Evolutionary conservation across 2,797 vertebrate species (phyloP).

Genomic region (Phataginus tricuspis): DNA sequence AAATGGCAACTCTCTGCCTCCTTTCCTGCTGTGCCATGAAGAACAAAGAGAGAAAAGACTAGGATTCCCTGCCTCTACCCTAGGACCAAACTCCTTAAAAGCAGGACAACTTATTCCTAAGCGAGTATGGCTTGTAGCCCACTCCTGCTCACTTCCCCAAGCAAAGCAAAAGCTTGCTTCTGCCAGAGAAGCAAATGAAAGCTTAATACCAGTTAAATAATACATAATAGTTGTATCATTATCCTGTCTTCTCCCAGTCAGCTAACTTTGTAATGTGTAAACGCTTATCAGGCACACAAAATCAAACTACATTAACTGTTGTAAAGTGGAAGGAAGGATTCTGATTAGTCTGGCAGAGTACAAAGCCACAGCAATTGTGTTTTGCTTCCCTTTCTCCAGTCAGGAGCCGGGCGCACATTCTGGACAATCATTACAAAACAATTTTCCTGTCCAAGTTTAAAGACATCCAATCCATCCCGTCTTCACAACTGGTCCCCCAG

Average conservation of each 20-base stretch:
- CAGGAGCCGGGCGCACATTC: not conserved
- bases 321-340: not conserved
- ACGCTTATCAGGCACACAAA: not conserved
- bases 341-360: not conserved
- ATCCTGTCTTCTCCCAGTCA: not conserved
- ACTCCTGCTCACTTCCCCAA: not conserved
- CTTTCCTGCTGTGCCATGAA: not conserved
- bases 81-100: not conserved
- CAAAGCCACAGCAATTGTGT: not conserved
- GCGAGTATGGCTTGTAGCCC: not conserved
- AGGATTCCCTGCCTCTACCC: not conserved
- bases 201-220: slow-evolving; percentile 53
- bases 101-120: not conserved
- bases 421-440: not conserved
- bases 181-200: slow-evolving; percentile 49
- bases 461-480: not conserved
- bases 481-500: not conserved
- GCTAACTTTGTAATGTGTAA: slow-evolving; percentile 22
- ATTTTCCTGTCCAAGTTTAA: not conserved
- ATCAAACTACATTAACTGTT: not conserved
- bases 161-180: slow-evolving; percentile 35
- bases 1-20: not conserved
- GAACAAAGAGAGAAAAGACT: not conserved
- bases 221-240: slow-evolving; percentile 12
- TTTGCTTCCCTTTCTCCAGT: not conserved